These are phyloP conservation scores for Apogon hyalosoma DNA, from an alignment of 2,797 vertebrate genomes.

Conservation along the genomic window DNA sequence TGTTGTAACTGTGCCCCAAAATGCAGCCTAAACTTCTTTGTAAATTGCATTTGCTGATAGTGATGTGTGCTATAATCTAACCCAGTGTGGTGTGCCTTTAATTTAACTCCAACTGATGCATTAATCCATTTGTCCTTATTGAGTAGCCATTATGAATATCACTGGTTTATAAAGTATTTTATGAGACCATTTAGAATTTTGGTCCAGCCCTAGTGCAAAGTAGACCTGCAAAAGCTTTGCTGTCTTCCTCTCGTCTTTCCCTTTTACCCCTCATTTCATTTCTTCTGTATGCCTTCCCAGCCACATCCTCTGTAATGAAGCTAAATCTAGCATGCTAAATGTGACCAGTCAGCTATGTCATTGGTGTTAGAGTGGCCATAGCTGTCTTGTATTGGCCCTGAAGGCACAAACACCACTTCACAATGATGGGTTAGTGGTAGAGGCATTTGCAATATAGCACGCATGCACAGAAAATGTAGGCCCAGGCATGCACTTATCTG, in stretches of 20 bases:
- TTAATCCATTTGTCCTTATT: constrained; percentile 67
- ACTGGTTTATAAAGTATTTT: constrained; percentile 68
- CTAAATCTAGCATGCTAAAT: constrained; percentile 89
- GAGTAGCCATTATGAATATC: constrained; percentile 54
- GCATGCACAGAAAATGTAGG: constrained; percentile 44
- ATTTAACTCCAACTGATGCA: constrained; percentile 64
- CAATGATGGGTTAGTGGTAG: constrained; percentile 59
- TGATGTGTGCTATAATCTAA: constrained; percentile 27
- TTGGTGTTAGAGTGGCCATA: constrained; percentile 77
- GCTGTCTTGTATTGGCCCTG: constrained; percentile 74
- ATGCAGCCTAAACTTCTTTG: constrained; percentile 15
- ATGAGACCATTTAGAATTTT: constrained; percentile 59
- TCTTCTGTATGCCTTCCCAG: constrained; percentile 78
- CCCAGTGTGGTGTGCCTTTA: constrained; percentile 42
- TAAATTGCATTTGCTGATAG: constrained; percentile 30
- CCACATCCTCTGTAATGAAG: constrained; percentile 84
- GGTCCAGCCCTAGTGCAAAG: constrained; percentile 54
- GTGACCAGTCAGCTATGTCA: constrained; percentile 87
- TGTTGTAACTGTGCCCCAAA: neutral
- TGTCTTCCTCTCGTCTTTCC: constrained; percentile 53
- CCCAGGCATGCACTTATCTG: constrained; percentile 36
- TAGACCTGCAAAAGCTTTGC: constrained; percentile 55
- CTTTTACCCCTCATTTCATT: constrained; percentile 82
- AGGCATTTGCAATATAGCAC: constrained; percentile 48
- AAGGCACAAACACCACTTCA: constrained; percentile 72